Percentiles rank a stretch among this genome's conserved stretches.
phyloP scores from a whole-genome alignment of 2,113 vertebrate genomes.

The Platysteira castanea region DNA sequence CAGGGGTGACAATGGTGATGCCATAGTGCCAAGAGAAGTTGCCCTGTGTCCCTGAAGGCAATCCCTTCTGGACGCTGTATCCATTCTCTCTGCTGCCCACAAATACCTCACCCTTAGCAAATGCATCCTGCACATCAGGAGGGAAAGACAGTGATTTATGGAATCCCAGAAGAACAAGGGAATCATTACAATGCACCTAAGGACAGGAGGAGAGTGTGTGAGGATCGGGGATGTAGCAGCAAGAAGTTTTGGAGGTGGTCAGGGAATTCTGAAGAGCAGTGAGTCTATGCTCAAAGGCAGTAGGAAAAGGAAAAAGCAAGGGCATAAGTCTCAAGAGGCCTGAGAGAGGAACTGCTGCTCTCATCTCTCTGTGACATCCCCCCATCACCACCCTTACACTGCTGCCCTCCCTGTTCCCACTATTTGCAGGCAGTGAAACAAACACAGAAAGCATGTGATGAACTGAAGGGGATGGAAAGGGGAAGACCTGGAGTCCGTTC shows the following conservation, averaged over 20 bases:
- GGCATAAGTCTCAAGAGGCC: neutral
- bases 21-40: slow-evolving; percentile 81
- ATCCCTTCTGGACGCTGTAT: slow-evolving; percentile 71
- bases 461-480: neutral
- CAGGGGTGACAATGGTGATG: slow-evolving; percentile 85
- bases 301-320: neutral
- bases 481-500: neutral
- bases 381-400: neutral
- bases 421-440: neutral
- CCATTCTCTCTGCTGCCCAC: slow-evolving; percentile 81
- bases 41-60: slow-evolving; percentile 74
- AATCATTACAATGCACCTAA: neutral
- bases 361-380: neutral
- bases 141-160: neutral
- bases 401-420: neutral
- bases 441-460: neutral
- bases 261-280: neutral
- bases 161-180: neutral
- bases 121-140: slow-evolving; percentile 79
- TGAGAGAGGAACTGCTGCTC: neutral
- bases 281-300: neutral
- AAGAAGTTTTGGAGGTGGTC: neutral
- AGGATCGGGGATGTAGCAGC: neutral
- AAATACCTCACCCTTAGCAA: slow-evolving; percentile 89
- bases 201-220: neutral